Conservation (phyloP, 2,888 invertebrate species). For the Eumerus sabulonum region DNA sequence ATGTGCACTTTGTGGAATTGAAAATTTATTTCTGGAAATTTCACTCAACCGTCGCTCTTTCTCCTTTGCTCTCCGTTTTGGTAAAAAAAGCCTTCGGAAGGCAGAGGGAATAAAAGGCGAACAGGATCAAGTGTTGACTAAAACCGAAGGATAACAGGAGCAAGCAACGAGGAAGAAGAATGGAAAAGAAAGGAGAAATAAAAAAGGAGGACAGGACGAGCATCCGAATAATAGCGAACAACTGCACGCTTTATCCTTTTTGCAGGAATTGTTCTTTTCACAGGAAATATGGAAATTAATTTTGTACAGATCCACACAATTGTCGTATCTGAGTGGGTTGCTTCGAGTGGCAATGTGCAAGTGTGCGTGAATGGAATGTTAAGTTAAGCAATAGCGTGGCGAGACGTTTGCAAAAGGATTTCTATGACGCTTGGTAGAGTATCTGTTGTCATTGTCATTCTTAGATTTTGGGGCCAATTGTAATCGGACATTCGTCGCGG, state of each 20-base stretch:
- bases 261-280: conserved; percentile 23
- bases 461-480: no score
- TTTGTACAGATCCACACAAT: conserved; percentile 2
- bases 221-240: conserved; percentile 39
- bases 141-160: conserved; percentile 12
- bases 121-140: background rate
- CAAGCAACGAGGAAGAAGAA: background rate
- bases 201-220: background rate
- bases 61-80: no score
- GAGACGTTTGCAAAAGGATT: conserved; percentile 5
- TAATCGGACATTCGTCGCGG: no score
- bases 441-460: no score
- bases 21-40: conserved; percentile 47
- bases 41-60: conserved; percentile 29
- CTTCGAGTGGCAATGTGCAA: background rate
- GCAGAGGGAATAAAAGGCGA: background rate
- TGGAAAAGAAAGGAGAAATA: no score
- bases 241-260: conserved; percentile 33
- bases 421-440: background rate
- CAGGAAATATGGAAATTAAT: conserved; percentile 43
- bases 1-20: conserved; percentile 65
- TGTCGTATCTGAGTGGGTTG: no score
- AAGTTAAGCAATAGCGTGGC: background rate
- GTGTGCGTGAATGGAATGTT: background rate
- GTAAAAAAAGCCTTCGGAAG: background rate